Percentiles rank a stretch among this genome's conserved stretches.
These are phyloP conservation scores for Gobius niger DNA, from an alignment of 2,113 vertebrate genomes.

Conservation along the genomic window DNA sequence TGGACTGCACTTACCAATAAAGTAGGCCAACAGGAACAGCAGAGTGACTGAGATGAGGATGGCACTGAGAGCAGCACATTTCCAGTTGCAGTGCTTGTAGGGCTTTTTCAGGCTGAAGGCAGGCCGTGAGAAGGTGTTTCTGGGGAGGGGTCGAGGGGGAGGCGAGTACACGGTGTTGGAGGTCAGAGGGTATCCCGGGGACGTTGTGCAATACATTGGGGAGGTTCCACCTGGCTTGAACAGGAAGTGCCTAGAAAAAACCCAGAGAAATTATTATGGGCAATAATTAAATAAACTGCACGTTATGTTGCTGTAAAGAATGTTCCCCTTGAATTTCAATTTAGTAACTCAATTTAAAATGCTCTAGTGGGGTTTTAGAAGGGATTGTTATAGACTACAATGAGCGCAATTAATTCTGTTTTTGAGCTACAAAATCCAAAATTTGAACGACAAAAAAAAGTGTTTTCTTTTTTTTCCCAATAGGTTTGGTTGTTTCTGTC, in stretches of 20 bases:
- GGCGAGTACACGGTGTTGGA: slow-evolving; percentile 99
- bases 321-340: slow-evolving; percentile 12
- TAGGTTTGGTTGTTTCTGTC: neutral
- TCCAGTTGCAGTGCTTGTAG: slow-evolving; percentile 98
- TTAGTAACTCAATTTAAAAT: neutral
- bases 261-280: slow-evolving; percentile 6
- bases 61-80: slow-evolving; percentile 94
- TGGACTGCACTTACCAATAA: slow-evolving; percentile 88
- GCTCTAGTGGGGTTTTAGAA: neutral
- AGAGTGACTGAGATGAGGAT: slow-evolving; percentile 92
- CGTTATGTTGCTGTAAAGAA: neutral
- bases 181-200: slow-evolving; percentile 96
- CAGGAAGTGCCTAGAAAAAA: slow-evolving; percentile 89
- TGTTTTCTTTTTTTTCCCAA: too few species aligned
- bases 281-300: neutral
- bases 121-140: slow-evolving; percentile 92
- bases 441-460: too few species aligned
- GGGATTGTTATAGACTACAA: neutral
- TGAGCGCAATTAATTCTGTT: neutral
- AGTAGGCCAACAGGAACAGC: slow-evolving; percentile 94
- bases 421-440: too few species aligned
- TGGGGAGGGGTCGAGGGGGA: slow-evolving; percentile 92
- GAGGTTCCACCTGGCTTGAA: slow-evolving; percentile 98
- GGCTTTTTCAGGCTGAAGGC: slow-evolving; percentile 98
- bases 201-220: slow-evolving; percentile 95